phyloP scores from a whole-genome alignment of 2,888 invertebrate species.

The Patella caerulea region DNA sequence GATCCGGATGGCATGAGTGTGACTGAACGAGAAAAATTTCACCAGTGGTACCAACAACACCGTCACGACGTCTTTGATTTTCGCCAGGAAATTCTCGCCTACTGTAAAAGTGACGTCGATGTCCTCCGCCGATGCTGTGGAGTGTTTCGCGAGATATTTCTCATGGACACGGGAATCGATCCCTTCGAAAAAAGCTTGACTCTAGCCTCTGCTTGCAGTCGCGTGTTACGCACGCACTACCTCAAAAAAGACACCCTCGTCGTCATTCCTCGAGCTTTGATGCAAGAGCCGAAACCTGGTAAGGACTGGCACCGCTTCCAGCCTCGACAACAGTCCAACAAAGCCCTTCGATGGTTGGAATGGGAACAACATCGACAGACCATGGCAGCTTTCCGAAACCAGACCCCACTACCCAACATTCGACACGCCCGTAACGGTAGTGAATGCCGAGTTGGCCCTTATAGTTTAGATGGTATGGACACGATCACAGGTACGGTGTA shows the following conservation, averaged over 20 bases:
- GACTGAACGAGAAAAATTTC: neutral
- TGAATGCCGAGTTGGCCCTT: no score
- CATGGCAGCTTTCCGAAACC: no score
- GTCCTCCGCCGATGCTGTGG: neutral
- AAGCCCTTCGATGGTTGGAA: no score
- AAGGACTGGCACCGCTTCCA: no score
- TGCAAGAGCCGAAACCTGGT: no score
- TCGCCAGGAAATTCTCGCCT: neutral
- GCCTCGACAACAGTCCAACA: no score
- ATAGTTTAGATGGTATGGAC: no score
- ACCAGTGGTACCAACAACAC: neutral
- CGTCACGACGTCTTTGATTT: neutral
- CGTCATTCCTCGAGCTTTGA: no score
- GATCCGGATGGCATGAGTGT: neutral
- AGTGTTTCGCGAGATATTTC: neutral
- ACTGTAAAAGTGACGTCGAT: neutral
- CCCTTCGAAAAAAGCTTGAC: neutral
- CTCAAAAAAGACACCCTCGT: neutral
- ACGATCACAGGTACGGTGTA: no score
- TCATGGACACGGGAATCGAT: neutral
- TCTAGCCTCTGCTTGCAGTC: neutral
- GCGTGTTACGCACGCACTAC: neutral
- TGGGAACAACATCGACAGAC: no score
- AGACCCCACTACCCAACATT: no score
- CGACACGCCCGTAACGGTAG: no score